Evolutionary conservation across 2,797 vertebrate genomes (phyloP), one percentile per base, ranked within the genome.

Genomic region (Dicrostonyx torquatus): DNA sequence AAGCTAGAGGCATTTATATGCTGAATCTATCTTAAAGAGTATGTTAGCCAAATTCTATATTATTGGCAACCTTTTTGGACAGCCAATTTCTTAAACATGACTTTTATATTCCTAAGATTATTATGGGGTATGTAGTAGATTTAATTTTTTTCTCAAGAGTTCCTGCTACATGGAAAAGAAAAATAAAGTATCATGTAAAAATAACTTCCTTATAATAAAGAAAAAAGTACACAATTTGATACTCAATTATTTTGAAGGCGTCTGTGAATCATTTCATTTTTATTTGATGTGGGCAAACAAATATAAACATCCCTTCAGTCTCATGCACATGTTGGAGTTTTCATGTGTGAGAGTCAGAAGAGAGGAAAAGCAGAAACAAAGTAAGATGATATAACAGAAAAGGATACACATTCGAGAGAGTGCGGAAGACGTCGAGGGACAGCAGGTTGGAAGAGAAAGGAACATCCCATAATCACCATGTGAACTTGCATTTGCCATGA

Each of bases 201-300:
- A 58, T 62, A 5, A 66, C 55, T 93, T 0, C 13, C 53, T 93
- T 62, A 40, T 60, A 80, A 31, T 75, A 92, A 70, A 68, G 50
- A 93, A 94, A 85, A 22, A 76, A 76, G 77, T 62, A 45, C 1
- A 94, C 58, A 55, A 75, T 77, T 45, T 62, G 62, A 78, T 75
- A 64, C 15, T 31, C 18, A 80, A 14, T 91, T 89, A 91, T 89
- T 68, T 92, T 88, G 40, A 78, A 93, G 55, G n/a, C 60, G 91
- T 78, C 73, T 53, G 29, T 3, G 87, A 89, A 29, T 88, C 24
- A 66, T 76, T 93, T 45, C 4, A 31, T 78, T 90, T 90, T 75
- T 83, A 86, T 68, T 89, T 93, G 78, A 73, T 64, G 37, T 55
- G 31, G 22, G 62, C 0, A 55, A 22, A 91, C 18, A 66, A 73